Percentiles rank a stretch among this genome's conserved stretches.
Evolutionary conservation across 2,797 vertebrate species (phyloP).

Genomic region (Perodicticus potto): DNA sequence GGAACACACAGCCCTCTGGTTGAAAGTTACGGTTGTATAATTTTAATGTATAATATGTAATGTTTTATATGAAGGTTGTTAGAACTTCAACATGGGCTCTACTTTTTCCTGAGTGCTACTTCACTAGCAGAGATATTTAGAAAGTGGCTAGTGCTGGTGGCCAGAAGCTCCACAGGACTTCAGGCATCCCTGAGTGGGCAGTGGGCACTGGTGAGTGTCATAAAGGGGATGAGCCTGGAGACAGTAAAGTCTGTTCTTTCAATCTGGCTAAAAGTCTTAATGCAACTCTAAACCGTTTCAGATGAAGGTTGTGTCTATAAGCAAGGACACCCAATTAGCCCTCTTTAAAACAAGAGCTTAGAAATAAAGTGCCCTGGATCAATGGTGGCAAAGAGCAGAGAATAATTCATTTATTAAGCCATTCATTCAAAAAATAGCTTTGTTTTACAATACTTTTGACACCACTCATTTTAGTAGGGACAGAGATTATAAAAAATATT

Average conservation of each 20-base stretch:
- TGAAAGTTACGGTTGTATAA: slow-evolving; percentile 1
- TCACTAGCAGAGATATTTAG: background rate
- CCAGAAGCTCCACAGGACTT: background rate
- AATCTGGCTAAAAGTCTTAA: background rate
- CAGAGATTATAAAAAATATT: background rate
- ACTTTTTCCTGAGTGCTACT: background rate
- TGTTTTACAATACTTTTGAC: background rate
- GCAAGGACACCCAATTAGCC: background rate
- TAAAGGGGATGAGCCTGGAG: background rate
- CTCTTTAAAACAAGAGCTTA: background rate
- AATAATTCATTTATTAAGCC: background rate
- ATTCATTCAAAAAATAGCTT: slow-evolving; percentile 22
- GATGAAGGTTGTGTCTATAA: background rate
- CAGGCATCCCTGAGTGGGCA: background rate
- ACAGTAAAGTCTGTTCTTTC: background rate
- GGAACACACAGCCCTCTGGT: background rate
- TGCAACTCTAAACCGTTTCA: background rate
- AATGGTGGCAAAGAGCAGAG: background rate
- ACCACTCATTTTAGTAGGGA: background rate
- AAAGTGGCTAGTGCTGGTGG: background rate
- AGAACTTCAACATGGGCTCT: background rate
- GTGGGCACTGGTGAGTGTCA: background rate
- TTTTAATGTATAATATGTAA: slow-evolving; percentile 1
- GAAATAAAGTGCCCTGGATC: background rate
- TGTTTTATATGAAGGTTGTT: background rate